Conservation (phyloP, 2,797 vertebrate species). For the Nothura maculosa region DNA sequence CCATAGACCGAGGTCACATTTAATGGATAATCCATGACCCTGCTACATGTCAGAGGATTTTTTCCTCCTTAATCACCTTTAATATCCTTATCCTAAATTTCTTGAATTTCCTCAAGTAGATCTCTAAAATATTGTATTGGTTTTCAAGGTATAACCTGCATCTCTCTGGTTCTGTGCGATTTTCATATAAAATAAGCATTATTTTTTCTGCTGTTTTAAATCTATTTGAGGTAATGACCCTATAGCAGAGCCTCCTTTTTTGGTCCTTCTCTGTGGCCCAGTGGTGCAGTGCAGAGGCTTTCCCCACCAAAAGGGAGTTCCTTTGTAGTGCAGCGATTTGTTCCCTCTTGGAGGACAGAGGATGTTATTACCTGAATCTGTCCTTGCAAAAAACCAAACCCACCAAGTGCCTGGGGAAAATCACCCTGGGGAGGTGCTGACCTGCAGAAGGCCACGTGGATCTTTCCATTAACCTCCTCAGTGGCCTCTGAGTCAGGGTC, state of each 20-base stretch:
- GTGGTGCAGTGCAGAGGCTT: not conserved
- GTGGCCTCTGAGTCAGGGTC: not conserved
- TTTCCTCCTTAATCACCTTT: not conserved
- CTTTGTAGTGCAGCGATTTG: not conserved
- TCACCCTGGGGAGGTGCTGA: not conserved
- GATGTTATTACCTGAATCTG: not conserved
- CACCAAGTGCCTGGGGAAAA: not conserved
- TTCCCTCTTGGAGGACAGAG: not conserved
- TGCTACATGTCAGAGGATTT: not conserved
- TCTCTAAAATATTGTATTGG: not conserved
- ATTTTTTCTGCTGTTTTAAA: not conserved
- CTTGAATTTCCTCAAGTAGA: not conserved
- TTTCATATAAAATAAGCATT: not conserved
- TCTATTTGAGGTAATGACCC: not conserved
- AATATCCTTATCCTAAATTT: not conserved
- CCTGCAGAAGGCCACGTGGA: not conserved
- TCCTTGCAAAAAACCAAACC: not conserved
- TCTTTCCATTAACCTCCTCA: not conserved
- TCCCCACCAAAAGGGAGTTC: rapidly evolving
- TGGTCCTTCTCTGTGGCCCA: not conserved
- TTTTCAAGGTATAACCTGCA: not conserved
- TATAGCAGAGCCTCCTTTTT: not conserved
- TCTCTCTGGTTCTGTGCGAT: not conserved
- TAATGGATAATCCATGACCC: not conserved
- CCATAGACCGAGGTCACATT: not conserved